Evolutionary conservation across 2,888 invertebrate species (phyloP).

Genomic region (Pachydiplax longipennis): DNA sequence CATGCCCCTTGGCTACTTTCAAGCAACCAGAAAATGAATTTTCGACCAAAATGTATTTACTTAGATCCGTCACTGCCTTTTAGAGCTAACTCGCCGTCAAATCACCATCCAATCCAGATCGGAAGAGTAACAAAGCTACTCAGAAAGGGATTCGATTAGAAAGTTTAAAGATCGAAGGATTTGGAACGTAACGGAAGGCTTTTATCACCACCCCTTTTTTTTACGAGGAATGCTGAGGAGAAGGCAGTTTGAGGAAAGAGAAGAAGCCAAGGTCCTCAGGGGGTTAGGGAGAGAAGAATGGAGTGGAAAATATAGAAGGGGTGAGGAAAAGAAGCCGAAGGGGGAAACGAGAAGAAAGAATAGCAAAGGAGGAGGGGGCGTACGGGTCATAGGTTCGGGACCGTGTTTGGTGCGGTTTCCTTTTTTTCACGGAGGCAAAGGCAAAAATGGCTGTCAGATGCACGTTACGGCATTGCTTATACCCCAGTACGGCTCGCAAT

Average conservation of each 20-base stretch:
- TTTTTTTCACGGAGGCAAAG: not conserved
- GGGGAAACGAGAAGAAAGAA: not conserved
- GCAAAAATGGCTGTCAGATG: slow-evolving; percentile 1
- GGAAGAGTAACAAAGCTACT: not conserved
- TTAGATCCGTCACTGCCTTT: too few relatives aligned
- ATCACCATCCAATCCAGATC: not conserved
- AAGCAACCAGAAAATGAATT: too few relatives aligned
- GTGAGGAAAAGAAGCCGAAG: not conserved
- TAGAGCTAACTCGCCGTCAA: too few relatives aligned
- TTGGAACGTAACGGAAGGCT: not conserved
- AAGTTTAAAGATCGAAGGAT: not conserved
- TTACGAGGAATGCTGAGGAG: not conserved
- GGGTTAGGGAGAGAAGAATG: not conserved
- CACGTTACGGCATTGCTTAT: slow-evolving; percentile 23
- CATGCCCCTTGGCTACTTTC: too few relatives aligned
- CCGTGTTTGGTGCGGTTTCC: not conserved
- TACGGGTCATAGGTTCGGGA: not conserved
- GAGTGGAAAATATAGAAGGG: not conserved
- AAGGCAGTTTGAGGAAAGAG: too few relatives aligned
- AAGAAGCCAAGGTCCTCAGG: too few relatives aligned
- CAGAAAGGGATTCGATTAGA: not conserved
- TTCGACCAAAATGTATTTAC: too few relatives aligned
- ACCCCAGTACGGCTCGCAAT: not conserved
- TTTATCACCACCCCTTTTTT: not conserved
- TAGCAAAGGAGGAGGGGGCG: not conserved